phyloP scores from a whole-genome alignment of 2,113 vertebrate genomes.

The Saccopteryx leptura region DNA sequence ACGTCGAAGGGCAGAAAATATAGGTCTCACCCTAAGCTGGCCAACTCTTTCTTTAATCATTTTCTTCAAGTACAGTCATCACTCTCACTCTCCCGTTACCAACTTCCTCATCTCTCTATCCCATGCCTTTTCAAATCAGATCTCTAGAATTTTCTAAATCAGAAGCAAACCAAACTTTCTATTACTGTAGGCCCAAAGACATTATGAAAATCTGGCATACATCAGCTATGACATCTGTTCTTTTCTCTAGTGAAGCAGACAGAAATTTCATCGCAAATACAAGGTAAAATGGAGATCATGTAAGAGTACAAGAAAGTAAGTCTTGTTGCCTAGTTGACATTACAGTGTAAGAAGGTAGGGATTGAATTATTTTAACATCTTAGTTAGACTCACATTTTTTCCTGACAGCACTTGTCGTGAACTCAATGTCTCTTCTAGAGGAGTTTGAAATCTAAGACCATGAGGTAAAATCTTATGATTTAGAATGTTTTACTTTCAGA shows the following conservation, averaged over 20 bases:
- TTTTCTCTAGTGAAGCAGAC: background rate
- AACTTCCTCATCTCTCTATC: background rate
- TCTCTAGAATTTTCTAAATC: slow-evolving; percentile 4
- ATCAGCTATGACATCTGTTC: background rate
- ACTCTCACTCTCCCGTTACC: background rate
- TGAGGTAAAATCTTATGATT: background rate
- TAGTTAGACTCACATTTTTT: background rate
- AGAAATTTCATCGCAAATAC: background rate
- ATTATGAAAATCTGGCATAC: background rate
- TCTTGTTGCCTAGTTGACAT: background rate
- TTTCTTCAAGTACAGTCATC: background rate
- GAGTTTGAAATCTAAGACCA: slow-evolving; percentile 9
- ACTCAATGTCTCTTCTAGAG: background rate
- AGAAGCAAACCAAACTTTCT: background rate
- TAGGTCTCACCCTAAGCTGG: background rate
- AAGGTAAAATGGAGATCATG: background rate
- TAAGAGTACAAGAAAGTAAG: slow-evolving; percentile 30
- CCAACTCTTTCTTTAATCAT: background rate
- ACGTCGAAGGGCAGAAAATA: background rate
- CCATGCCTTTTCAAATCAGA: background rate
- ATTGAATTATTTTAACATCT: background rate
- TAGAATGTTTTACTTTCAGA: slow-evolving; percentile 36
- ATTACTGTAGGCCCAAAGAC: background rate
- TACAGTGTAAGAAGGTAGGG: background rate
- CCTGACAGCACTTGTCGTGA: background rate